phyloP scores from a whole-genome alignment of 2,797 vertebrate genomes.

The Florisuga fusca region DNA sequence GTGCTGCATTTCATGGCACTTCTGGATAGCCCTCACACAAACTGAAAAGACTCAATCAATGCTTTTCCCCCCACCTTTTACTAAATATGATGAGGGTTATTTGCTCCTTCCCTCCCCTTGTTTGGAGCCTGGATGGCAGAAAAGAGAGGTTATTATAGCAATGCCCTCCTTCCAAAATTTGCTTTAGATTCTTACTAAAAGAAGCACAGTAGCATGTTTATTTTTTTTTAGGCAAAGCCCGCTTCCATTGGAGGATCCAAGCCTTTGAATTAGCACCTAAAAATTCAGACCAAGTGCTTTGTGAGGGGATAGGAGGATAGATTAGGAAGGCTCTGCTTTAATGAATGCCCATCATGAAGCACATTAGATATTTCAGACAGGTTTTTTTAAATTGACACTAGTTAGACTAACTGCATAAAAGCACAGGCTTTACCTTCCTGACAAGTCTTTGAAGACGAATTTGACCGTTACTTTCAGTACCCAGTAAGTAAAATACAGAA shows the following conservation, averaged over 20 bases:
- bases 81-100: background rate
- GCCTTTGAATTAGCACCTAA: background rate
- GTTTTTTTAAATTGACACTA: background rate
- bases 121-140: background rate
- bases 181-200: background rate
- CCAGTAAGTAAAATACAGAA: background rate
- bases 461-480: background rate
- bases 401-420: background rate
- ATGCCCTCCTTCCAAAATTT: background rate
- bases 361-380: background rate
- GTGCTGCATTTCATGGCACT: background rate
- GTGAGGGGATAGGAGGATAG: background rate
- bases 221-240: background rate
- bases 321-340: background rate
- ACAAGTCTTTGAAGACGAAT: background rate
- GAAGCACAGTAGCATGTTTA: background rate
- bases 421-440: background rate
- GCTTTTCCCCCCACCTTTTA: background rate
- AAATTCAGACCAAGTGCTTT: background rate
- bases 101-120: background rate
- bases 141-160: background rate
- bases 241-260: background rate
- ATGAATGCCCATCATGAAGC: background rate
- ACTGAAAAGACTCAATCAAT: background rate
- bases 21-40: background rate